Percentiles rank a stretch among this genome's conserved stretches.
phyloP scores from a whole-genome alignment of 1,140 invertebrate species.

The Mylabris phalerata region DNA sequence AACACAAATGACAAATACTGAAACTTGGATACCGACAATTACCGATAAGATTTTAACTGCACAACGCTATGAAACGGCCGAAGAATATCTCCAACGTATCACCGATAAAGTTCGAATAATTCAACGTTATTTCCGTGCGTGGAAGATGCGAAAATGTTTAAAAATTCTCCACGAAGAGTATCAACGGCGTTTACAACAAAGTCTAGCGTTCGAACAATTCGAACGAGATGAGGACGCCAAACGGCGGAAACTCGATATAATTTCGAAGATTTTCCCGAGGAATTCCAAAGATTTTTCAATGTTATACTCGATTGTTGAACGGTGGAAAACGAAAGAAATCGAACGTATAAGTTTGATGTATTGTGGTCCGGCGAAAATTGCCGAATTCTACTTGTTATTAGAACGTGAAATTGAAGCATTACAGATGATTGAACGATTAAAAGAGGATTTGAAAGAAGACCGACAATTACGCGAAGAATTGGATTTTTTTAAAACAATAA shows the following conservation, averaged over 20 bases:
- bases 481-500: conserved; percentile 54
- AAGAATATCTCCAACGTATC: conserved; percentile 46
- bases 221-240: conserved; percentile 45
- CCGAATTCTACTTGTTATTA: conserved; percentile 53
- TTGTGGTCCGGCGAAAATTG: conserved; percentile 51
- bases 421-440: conserved; percentile 52
- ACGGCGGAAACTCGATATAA: conserved; percentile 47
- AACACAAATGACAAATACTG: conserved; percentile 49
- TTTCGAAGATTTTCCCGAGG: conserved; percentile 52
- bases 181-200: conserved; percentile 47
- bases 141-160: conserved; percentile 36
- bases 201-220: conserved; percentile 38
- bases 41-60: conserved; percentile 50
- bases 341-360: conserved; percentile 49
- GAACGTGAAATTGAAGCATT: conserved; percentile 59
- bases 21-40: conserved; percentile 51
- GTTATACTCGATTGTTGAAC: conserved; percentile 55
- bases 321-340: conserved; percentile 55
- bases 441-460: conserved; percentile 49
- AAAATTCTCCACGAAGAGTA: conserved; percentile 39
- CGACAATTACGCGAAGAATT: conserved; percentile 47
- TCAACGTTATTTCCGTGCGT: conserved; percentile 43
- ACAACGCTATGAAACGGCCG: conserved; percentile 49
- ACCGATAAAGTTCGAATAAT: conserved; percentile 51
- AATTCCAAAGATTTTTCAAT: conserved; percentile 57